Evolutionary conservation across 37 sponge, comb jelly and placozoan genomes (phyloP).

Genomic region (Axinella damicornis): DNA sequence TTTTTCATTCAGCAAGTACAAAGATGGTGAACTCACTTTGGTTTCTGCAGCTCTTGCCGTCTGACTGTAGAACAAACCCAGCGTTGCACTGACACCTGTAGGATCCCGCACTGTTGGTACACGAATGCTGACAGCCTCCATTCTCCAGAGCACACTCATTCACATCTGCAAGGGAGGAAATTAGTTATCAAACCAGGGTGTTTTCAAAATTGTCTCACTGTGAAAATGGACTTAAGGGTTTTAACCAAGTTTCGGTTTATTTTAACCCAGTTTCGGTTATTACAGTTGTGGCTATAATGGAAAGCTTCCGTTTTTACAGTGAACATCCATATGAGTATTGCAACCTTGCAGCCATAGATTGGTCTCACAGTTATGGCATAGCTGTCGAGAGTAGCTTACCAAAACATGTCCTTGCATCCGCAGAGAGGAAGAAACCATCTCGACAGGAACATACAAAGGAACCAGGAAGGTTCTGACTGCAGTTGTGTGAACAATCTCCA

Average conservation of each 20-base stretch:
- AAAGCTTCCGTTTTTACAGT: no score
- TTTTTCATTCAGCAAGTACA: no score
- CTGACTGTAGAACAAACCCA: conserved; percentile 29
- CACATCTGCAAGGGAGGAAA: neutral
- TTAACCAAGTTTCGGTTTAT: no score
- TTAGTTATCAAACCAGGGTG: no score
- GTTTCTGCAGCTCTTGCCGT: conserved; percentile 11
- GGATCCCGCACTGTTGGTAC: conserved; percentile 65
- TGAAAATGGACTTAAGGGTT: no score
- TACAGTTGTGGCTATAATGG: no score
- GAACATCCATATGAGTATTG: no score
- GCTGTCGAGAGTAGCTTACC: conserved; percentile 18
- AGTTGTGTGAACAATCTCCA: conserved; percentile 55
- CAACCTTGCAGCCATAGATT: no score
- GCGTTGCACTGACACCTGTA: conserved; percentile 43
- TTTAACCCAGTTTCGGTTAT: no score
- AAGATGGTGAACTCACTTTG: no score
- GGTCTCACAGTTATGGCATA: no score
- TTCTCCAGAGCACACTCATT: conserved; percentile 61
- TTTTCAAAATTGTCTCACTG: no score
- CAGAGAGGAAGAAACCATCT: conserved; percentile 54
- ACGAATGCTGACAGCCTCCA: conserved; percentile 58
- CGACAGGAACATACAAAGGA: conserved; percentile 55
- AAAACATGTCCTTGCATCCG: conserved; percentile 53
- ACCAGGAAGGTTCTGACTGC: conserved; percentile 48